A percentile compares a stretch with the other conserved stretches of the same genome.
Conservation (phyloP, 37 sponge, comb jelly and placozoan species). For the Axinella damicornis region DNA sequence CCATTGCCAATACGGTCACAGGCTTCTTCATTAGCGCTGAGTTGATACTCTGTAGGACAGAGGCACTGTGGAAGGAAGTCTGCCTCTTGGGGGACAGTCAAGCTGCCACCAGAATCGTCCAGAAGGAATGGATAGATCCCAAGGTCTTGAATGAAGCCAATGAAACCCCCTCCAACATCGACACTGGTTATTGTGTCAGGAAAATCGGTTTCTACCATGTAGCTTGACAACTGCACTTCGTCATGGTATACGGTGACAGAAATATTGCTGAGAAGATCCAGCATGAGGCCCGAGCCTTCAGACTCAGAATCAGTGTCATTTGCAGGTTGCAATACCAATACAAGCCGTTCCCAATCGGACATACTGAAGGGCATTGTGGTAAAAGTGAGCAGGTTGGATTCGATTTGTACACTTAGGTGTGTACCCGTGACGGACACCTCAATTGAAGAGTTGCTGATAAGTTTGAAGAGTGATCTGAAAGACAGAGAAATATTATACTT, state of each 20-base stretch:
- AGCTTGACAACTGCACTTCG: not conserved
- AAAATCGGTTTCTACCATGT: not conserved
- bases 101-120: no score
- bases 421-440: not conserved
- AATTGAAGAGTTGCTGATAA: not conserved
- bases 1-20: no score
- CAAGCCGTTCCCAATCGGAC: no score
- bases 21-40: not conserved
- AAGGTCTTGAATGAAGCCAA: constrained; percentile 19
- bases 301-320: no score
- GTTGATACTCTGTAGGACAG: not conserved
- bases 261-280: no score
- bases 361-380: no score
- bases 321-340: no score
- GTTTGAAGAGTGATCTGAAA: not conserved
- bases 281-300: no score
- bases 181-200: not conserved
- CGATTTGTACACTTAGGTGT: no score
- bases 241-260: no score
- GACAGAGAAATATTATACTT: no score
- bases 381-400: no score
- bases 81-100: constrained; percentile 7
- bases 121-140: not conserved
- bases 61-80: constrained; percentile 32
- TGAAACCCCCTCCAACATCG: not conserved